Percentiles rank a stretch among this genome's conserved stretches.
Conservation (phyloP, 2,888 invertebrate species). For the Machimus rusticus region DNA sequence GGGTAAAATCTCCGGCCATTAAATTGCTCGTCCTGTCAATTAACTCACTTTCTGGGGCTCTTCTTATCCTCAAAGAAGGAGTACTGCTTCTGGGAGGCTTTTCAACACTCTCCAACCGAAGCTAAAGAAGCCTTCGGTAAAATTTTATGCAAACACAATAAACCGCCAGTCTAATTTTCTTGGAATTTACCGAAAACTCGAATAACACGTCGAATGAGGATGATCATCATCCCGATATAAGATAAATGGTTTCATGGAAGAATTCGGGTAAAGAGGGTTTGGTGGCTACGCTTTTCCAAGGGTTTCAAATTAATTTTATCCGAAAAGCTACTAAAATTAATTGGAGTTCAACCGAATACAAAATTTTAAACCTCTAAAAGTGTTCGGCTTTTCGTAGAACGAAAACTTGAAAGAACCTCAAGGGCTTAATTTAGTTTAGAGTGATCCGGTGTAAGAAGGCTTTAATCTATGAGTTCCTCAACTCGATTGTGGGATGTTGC, state of each 20-base stretch:
- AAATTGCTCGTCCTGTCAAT: neutral
- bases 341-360: neutral
- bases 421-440: neutral
- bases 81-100: neutral
- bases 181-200: neutral
- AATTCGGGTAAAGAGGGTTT: neutral
- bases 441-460: neutral
- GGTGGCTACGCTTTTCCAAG: neutral
- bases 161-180: neutral
- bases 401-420: neutral
- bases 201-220: neutral
- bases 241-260: neutral
- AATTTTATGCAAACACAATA: neutral
- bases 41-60: neutral
- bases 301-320: neutral
- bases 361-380: neutral
- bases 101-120: neutral
- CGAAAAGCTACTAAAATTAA: neutral
- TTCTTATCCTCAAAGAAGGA: neutral
- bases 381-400: neutral
- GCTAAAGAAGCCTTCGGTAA: neutral
- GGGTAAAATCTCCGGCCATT: neutral
- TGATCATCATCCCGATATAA: neutral
- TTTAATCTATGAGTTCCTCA: neutral
- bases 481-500: neutral